A percentile compares a stretch with the other conserved stretches of the same genome.
Evolutionary conservation across 2,113 vertebrate species (phyloP).

Genomic region (Grantiella picta): DNA sequence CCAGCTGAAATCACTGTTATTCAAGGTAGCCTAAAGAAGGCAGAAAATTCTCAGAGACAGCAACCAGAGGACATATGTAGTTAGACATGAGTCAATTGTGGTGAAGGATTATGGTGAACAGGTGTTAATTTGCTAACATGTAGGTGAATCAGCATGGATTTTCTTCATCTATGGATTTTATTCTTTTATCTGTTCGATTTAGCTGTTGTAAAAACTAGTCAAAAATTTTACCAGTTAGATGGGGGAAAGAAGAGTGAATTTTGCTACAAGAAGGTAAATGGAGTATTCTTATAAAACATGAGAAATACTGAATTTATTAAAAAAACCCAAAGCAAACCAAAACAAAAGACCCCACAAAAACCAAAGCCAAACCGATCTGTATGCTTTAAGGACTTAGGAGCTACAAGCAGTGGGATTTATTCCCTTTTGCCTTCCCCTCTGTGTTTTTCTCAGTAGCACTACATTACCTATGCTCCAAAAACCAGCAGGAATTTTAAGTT

Average conservation of each 20-base stretch:
- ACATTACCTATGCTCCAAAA: constrained; percentile 20
- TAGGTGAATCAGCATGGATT: neutral
- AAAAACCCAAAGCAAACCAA: neutral
- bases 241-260: neutral
- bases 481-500: neutral
- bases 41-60: neutral
- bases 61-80: neutral
- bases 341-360: neutral
- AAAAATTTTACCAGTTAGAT: neutral
- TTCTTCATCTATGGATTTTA: neutral
- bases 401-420: neutral
- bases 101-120: neutral
- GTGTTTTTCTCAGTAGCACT: neutral
- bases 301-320: neutral
- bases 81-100: neutral
- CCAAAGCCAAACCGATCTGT: neutral
- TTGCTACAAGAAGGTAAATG: neutral
- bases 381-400: neutral
- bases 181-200: neutral
- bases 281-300: neutral
- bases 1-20: neutral
- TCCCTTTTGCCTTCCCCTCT: neutral
- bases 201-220: neutral
- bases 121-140: neutral
- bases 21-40: neutral